Percentiles rank a stretch among this genome's conserved stretches.
These are phyloP conservation scores for Psittacus erithacus DNA, from an alignment of 2,113 vertebrate genomes.

Conservation along the genomic window DNA sequence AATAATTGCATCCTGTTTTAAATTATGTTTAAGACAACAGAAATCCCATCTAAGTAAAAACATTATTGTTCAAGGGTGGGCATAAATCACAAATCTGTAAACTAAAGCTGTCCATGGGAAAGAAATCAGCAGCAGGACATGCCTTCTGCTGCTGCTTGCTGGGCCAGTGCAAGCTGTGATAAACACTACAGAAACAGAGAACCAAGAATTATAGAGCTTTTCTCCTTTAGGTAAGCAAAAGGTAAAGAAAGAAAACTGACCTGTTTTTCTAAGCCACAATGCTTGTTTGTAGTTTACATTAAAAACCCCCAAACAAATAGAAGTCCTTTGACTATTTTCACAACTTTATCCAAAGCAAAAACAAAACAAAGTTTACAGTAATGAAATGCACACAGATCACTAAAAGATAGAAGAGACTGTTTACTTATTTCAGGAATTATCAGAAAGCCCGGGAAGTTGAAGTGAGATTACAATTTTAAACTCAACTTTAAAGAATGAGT, in stretches of 20 bases:
- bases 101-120: neutral
- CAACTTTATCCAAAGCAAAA: neutral
- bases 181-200: neutral
- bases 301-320: neutral
- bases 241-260: neutral
- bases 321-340: neutral
- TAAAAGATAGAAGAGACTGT: neutral
- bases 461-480: neutral
- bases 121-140: neutral
- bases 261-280: neutral
- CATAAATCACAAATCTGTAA: neutral
- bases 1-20: neutral
- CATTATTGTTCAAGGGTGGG: neutral
- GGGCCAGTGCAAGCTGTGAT: neutral
- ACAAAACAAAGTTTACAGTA: neutral
- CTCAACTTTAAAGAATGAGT: neutral
- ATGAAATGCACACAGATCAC: neutral
- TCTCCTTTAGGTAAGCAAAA: neutral
- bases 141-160: neutral
- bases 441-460: neutral
- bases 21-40: neutral
- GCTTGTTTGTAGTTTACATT: neutral
- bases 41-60: slow-evolving; percentile 8
- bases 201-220: neutral
- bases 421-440: neutral